Conservation (phyloP, 2,888 invertebrate species). For the Chloromyia formosa region DNA sequence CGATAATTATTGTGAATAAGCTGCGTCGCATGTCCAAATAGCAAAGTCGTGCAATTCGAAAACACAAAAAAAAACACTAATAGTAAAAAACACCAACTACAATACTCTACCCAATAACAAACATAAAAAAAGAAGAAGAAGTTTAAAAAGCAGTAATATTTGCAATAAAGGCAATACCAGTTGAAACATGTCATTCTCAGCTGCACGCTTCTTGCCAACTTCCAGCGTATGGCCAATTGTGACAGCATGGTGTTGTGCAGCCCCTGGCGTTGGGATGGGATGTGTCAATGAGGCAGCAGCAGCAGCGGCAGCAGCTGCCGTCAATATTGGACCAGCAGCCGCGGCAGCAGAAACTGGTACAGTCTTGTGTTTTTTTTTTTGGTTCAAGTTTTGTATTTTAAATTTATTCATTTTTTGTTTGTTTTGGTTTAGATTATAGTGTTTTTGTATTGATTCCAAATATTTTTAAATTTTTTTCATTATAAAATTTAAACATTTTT, state of each 20-base stretch:
- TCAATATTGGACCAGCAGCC: conserved; percentile 44
- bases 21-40: too few relatives aligned
- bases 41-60: too few relatives aligned
- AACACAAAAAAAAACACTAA: neutral
- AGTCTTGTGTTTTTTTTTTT: conserved; percentile 54
- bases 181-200: conserved; percentile 85
- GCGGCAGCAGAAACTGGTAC: conserved; percentile 59
- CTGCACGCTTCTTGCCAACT: conserved; percentile 95
- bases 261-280: conserved; percentile 64
- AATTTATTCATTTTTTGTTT: neutral
- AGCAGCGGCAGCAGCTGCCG: conserved; percentile 53
- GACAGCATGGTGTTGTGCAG: conserved; percentile 71
- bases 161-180: conserved; percentile 79
- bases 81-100: neutral
- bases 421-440: neutral
- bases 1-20: too few relatives aligned
- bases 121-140: conserved; percentile 10
- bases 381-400: conserved; percentile 42
- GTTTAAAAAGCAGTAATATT: conserved; percentile 47
- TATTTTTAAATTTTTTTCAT: neutral
- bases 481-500: too few relatives aligned
- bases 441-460: neutral
- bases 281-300: conserved; percentile 61
- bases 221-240: conserved; percentile 71
- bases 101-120: neutral